Evolutionary conservation across 2,888 invertebrate genomes (phyloP).

Genomic region (Cephus rjabovi): DNA sequence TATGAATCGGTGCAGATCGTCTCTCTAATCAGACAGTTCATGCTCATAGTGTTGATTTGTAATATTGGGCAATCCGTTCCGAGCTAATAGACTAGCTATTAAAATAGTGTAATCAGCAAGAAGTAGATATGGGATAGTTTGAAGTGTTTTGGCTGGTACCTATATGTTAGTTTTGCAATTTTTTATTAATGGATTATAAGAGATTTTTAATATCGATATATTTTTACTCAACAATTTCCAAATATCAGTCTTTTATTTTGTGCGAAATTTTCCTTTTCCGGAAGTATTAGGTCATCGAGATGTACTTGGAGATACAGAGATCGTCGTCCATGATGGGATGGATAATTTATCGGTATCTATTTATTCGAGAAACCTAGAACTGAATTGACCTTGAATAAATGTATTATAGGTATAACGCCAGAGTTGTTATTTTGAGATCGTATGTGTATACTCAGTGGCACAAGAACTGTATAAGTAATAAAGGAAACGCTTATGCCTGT

Average conservation of each 20-base stretch:
- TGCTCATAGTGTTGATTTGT: neutral
- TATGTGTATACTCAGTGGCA: neutral
- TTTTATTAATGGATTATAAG: neutral
- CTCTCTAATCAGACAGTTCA: neutral
- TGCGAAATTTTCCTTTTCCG: conserved; percentile 36
- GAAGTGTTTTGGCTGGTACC: neutral
- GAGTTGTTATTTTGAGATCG: neutral
- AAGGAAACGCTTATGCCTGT: neutral
- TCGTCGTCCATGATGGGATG: neutral
- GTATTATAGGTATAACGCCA: neutral
- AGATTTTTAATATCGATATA: neutral
- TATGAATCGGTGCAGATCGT: conserved; percentile 31
- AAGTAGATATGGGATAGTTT: neutral
- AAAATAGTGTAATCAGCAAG: neutral
- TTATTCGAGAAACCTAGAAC: conserved; percentile 37
- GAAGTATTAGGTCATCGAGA: conserved; percentile 11
- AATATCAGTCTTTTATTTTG: no score
- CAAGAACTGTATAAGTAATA: neutral
- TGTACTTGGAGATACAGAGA: neutral
- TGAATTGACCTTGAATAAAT: conserved; percentile 38
- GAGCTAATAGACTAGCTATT: neutral
- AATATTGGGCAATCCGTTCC: neutral
- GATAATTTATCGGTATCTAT: conserved; percentile 7
- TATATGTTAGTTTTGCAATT: neutral
- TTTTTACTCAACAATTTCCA: neutral